Conservation (phyloP, 2,797 vertebrate genomes). For the Peromyscus aztecus region DNA sequence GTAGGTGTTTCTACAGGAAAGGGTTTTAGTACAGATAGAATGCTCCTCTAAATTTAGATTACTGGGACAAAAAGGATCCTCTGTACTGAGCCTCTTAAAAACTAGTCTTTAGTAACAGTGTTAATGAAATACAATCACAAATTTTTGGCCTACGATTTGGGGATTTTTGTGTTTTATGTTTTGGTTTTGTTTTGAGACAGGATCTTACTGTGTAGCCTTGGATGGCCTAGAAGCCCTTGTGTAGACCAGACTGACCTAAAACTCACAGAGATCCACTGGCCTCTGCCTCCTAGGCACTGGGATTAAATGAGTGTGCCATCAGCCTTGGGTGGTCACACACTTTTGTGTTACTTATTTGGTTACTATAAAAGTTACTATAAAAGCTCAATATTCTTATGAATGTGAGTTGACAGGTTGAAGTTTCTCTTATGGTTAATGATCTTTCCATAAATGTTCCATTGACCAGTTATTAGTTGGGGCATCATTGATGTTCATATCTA, state of each 20-base stretch:
- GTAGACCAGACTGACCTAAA: background rate
- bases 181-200: background rate
- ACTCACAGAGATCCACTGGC: background rate
- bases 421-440: conserved; percentile 26
- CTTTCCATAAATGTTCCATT: background rate
- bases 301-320: background rate
- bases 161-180: background rate
- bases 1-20: background rate
- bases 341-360: conserved; percentile 46
- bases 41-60: background rate
- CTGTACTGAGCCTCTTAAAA: conserved; percentile 3
- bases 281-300: background rate
- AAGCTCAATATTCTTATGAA: background rate
- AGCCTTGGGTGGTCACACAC: background rate
- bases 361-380: conserved; percentile 28
- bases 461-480: background rate
- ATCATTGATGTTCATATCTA: background rate
- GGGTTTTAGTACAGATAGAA: conserved; percentile 15
- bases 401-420: background rate
- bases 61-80: conserved; percentile 9
- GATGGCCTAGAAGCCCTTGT: background rate
- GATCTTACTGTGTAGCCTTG: background rate
- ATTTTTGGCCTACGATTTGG: background rate
- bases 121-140: background rate
- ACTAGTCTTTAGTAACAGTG: conserved; percentile 21